Evolutionary conservation across 2,113 vertebrate genomes (phyloP).

Genomic region (Saguinus imperator): DNA sequence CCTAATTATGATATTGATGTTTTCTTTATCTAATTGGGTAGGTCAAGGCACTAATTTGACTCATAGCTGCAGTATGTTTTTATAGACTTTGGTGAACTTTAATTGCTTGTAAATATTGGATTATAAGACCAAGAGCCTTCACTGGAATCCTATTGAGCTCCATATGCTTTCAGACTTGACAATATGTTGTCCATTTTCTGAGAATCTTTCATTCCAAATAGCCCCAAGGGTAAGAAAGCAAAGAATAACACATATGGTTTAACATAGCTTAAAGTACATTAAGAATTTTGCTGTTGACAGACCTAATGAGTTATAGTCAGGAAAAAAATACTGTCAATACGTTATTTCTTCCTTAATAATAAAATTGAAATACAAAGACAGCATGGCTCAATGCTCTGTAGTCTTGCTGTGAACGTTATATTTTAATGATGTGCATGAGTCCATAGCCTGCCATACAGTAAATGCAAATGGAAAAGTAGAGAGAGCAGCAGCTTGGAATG

Average conservation of each 20-base stretch:
- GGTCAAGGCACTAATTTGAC: slow-evolving; percentile 83
- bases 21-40: slow-evolving; percentile 77
- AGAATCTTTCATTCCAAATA: slow-evolving; percentile 61
- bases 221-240: slow-evolving; percentile 57
- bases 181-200: slow-evolving; percentile 67
- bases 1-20: slow-evolving; percentile 72
- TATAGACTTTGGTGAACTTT: slow-evolving; percentile 77
- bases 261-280: slow-evolving; percentile 51
- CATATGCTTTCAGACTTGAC: slow-evolving; percentile 66
- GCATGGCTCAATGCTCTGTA: neutral
- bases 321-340: slow-evolving; percentile 52
- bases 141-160: slow-evolving; percentile 35
- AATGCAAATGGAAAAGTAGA: neutral
- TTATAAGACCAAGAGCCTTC: slow-evolving; percentile 55
- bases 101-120: slow-evolving; percentile 73
- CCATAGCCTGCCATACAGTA: neutral
- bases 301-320: slow-evolving; percentile 70
- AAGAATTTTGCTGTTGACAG: slow-evolving; percentile 69
- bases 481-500: neutral
- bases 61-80: slow-evolving; percentile 76
- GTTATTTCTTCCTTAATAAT: slow-evolving; percentile 59
- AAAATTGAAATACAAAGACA: slow-evolving; percentile 51
- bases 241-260: slow-evolving; percentile 35
- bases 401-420: slow-evolving; percentile 19
- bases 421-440: slow-evolving; percentile 27